Base-by-base conservation (phyloP, 2,797 vertebrate species). In the Falco cherrug region DNA sequence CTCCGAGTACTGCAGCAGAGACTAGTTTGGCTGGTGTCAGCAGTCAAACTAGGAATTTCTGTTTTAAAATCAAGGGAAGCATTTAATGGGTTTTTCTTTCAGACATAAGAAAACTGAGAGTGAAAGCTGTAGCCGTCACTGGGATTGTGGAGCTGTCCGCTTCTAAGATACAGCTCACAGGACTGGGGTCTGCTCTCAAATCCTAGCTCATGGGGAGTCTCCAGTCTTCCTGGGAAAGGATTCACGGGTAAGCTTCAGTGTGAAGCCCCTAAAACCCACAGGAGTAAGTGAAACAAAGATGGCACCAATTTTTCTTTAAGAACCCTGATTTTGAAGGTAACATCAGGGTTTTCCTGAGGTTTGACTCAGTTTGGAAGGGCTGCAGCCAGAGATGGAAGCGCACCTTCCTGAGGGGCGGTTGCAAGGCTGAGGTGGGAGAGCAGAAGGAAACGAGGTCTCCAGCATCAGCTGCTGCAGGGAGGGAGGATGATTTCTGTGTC, bases 61-160 rank as follows among this genome's bases (percentile, higher is more conserved):
- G 16, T 53, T 81, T 78, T 50, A 29, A 50, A 63, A 56, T 5
- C 24, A 56, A 67, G 47, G 28, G 15, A n/a, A 48, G 5, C 2
- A 16, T 41, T 56, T n/a, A 18, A n/a, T 25, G 35, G 2, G 3
- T 80, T 70, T 54, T 79, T 43, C 24, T 85, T 87, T 53, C 51
- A 89, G 68, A 73, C 92, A 56, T 8, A 51, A 22, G 25, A 37
- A 61, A 65, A 67, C 41, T 0, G 1, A 81, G 20, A 45, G 13
- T 0, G 10, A 64, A 81, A 87, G 11, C 33, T 0, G 0, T 7
- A 45, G 63, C 2, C 0, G 25, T 26, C 28, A 11, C 4, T 50
- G 48, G 2, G 25, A 16, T 26, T 56, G 37, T 26, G 28, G 56
- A 64, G 21, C 53, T 92, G 54, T 54, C 29, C 3, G 0, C 8